These are phyloP conservation scores for Macaria liturata DNA, from an alignment of 2,888 invertebrate genomes.

Conservation along the genomic window DNA sequence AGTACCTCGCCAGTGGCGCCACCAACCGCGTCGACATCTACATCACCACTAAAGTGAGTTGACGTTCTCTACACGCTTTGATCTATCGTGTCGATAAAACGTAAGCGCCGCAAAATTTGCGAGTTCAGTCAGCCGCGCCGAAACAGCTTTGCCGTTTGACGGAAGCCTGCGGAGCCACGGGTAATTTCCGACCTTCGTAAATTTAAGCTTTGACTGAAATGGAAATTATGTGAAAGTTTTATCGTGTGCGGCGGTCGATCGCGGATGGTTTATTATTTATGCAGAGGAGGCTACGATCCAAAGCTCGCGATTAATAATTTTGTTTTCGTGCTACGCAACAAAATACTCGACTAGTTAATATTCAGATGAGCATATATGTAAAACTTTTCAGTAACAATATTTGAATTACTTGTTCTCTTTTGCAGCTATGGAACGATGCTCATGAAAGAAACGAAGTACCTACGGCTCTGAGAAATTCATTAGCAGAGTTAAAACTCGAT, in stretches of 20 bases:
- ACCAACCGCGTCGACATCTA: constrained; percentile 88
- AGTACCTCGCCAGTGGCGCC: constrained; percentile 85
- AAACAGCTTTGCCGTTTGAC: constrained; percentile 35
- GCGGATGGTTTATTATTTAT: constrained; percentile 29
- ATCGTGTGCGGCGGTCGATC: constrained; percentile 29
- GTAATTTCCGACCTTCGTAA: constrained; percentile 34
- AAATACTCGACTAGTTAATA: too few relatives aligned
- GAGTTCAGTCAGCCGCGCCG: constrained; percentile 29
- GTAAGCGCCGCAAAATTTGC: constrained; percentile 30
- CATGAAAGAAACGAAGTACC: constrained; percentile 87
- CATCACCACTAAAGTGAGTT: constrained; percentile 89
- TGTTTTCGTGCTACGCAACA: neutral
- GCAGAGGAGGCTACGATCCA: constrained; percentile 15
- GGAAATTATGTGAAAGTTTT: constrained; percentile 36
- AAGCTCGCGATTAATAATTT: constrained; percentile 25
- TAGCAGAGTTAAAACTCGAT: constrained; percentile 85
- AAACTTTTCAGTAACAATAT: too few relatives aligned
- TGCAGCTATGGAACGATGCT: constrained; percentile 70
- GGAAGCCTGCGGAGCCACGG: constrained; percentile 32
- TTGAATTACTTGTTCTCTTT: neutral
- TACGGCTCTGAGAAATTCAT: constrained; percentile 84
- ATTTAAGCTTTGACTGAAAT: constrained; percentile 33
- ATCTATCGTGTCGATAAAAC: constrained; percentile 32
- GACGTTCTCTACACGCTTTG: constrained; percentile 26
- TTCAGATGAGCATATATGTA: too few relatives aligned